Percentiles rank a stretch among this genome's conserved stretches.
Conservation (phyloP, 2,113 vertebrate species). For the Etheostoma cragini region DNA sequence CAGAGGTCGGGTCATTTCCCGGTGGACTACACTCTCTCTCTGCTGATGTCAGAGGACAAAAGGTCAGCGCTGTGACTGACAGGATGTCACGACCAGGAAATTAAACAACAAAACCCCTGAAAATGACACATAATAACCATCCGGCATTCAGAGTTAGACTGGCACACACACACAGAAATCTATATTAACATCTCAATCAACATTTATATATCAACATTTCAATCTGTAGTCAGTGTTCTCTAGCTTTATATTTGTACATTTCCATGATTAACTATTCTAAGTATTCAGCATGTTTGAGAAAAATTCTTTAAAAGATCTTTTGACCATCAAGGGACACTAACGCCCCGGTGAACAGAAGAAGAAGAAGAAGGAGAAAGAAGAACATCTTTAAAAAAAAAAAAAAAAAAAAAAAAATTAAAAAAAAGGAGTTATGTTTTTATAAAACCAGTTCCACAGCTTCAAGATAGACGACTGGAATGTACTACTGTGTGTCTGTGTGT, state of each 20-base stretch:
- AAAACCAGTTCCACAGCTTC: too few relatives aligned
- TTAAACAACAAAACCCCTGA: constrained; percentile 47
- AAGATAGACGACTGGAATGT: too few relatives aligned
- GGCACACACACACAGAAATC: neutral
- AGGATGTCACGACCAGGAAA: constrained; percentile 60
- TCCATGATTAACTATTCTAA: neutral
- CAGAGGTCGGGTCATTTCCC: constrained; percentile 13
- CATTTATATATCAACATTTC: too few relatives aligned
- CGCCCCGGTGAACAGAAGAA: neutral
- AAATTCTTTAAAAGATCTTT: neutral
- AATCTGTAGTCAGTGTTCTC: neutral
- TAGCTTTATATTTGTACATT: neutral
- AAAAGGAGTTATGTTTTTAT: too few relatives aligned
- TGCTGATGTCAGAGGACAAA: constrained; percentile 21
- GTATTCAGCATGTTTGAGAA: neutral
- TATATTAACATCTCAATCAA: too few relatives aligned
- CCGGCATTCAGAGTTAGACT: neutral
- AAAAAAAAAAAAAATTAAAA: too few relatives aligned
- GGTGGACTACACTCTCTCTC: neutral
- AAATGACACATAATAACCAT: constrained; percentile 17
- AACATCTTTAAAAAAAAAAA: too few relatives aligned
- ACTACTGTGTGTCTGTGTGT: too few relatives aligned
- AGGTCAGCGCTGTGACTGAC: constrained; percentile 47
- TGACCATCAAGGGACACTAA: neutral
- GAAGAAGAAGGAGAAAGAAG: too few relatives aligned